Evolutionary conservation across 2,113 vertebrate species (phyloP).

Genomic region (Progne subis): DNA sequence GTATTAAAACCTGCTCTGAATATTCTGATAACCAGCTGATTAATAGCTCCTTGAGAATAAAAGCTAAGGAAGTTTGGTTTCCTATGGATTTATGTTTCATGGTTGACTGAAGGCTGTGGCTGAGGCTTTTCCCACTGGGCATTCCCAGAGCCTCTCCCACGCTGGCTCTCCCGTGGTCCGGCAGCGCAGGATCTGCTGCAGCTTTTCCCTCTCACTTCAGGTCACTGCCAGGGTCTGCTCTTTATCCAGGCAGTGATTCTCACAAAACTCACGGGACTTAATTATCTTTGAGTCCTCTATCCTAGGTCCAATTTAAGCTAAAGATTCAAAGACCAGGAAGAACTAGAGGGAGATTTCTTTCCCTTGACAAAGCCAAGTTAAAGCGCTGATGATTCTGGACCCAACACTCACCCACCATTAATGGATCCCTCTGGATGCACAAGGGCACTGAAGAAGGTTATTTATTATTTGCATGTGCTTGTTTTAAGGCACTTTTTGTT

Average conservation of each 20-base stretch:
- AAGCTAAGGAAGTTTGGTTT: slow-evolving; percentile 48
- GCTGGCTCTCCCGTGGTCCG: neutral
- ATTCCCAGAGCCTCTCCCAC: neutral
- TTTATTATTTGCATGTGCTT: neutral
- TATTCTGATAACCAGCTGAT: slow-evolving; percentile 58
- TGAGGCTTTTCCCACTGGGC: slow-evolving; percentile 21
- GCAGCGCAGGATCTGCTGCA: neutral
- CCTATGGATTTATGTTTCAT: slow-evolving; percentile 29
- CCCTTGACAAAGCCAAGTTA: neutral
- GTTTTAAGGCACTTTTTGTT: neutral
- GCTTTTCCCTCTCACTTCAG: neutral
- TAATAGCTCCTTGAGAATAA: slow-evolving; percentile 46
- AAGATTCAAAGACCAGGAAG: neutral
- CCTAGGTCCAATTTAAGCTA: neutral
- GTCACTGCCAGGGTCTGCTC: slow-evolving; percentile 16
- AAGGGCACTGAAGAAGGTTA: neutral
- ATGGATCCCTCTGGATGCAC: neutral
- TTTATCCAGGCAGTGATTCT: neutral
- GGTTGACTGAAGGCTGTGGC: neutral
- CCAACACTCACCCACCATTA: neutral
- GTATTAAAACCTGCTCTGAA: neutral
- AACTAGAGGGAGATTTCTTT: neutral
- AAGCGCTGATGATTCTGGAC: neutral
- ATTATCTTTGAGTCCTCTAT: neutral
- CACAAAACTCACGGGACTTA: neutral